Evolutionary conservation across 2,888 invertebrate species (phyloP).

Genomic region (Tetragonisca angustula): DNA sequence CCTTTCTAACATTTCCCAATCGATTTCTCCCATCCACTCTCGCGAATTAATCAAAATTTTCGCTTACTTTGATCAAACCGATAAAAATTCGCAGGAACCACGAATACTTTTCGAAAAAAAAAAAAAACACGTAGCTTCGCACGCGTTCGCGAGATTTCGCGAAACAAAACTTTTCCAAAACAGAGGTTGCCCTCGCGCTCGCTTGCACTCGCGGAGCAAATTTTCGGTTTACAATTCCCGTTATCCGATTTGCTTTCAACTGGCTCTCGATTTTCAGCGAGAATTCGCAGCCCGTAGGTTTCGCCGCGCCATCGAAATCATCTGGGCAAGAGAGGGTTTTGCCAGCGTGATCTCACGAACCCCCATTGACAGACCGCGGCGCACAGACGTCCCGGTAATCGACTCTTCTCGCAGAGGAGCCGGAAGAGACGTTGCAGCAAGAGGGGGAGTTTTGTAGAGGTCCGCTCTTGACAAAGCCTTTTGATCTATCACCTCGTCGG

Average conservation of each 20-base stretch:
- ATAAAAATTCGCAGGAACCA: no score
- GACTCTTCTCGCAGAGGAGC: constrained; percentile 40
- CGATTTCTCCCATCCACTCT: neutral
- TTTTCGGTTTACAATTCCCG: neutral
- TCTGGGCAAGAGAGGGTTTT: constrained; percentile 13
- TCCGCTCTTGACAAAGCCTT: constrained; percentile 52
- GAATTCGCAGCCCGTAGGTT: neutral
- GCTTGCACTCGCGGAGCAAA: neutral
- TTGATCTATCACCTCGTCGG: constrained; percentile 64
- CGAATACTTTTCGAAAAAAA: no score
- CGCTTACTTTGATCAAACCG: neutral
- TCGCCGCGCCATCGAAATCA: neutral
- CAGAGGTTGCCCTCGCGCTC: no score
- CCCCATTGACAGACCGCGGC: constrained; percentile 29
- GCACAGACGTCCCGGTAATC: constrained; percentile 39
- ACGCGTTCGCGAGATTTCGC: no score
- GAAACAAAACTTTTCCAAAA: no score
- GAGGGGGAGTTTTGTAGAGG: constrained; percentile 5
- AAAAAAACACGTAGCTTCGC: no score
- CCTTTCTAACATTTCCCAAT: neutral
- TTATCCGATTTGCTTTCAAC: neutral
- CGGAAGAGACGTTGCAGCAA: constrained; percentile 5
- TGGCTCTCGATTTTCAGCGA: neutral
- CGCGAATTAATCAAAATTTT: neutral
- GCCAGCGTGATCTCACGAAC: constrained; percentile 18